Base-by-base conservation (phyloP, 2,113 vertebrate species). In the Mormoops blainvillei region DNA sequence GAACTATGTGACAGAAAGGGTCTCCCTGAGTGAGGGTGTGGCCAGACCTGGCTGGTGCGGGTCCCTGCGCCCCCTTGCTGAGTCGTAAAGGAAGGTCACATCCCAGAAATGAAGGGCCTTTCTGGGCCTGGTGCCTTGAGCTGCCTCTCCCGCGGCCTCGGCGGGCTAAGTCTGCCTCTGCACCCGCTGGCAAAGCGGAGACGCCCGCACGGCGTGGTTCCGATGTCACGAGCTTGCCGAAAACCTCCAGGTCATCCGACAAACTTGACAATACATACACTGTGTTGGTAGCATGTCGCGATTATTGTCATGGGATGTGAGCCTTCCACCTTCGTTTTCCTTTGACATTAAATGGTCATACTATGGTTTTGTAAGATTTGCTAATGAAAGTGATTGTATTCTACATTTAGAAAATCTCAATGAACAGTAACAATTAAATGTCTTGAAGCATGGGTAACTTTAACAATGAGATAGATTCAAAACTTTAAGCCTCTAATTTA, bases 371-470 rank as follows among this genome's bases (percentile, higher is more conserved):
- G 18, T 20, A 84, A 71, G 36, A 71, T 61, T 36, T 33, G 5
- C 9, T 80, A 36, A 4, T 86, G 20, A 84, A 78, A 63, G 41
- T 73, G 19, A 48, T 24, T 82, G 63, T 81, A 41, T 33, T 52
- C 56, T 76, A 70, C 77, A 90, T 58, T 58, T 52, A 71, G 82
- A 87, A 90, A 61, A 31, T 52, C 85, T 50, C 61, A 54, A 43
- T 54, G 26, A 89, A 76, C 4, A n/a, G 36, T 63, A 89, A 58
- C 2, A 52, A 45, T 88, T 54, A 85, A 67, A 70, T 67, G 52
- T 91, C 78, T 68, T 74, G 87, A 85, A 56, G 2, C 20, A 77
- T 58, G 76, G 65, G 15, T 58, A 77, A 81, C 38, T 48, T 77
- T 65, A 70, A 31, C 33, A 48, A 41, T 68, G 26, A 81, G 38